A percentile compares a stretch with the other conserved stretches of the same genome.
These are phyloP conservation scores for Caranx melampygus DNA, from an alignment of 2,113 vertebrate genomes.

Conservation along the genomic window DNA sequence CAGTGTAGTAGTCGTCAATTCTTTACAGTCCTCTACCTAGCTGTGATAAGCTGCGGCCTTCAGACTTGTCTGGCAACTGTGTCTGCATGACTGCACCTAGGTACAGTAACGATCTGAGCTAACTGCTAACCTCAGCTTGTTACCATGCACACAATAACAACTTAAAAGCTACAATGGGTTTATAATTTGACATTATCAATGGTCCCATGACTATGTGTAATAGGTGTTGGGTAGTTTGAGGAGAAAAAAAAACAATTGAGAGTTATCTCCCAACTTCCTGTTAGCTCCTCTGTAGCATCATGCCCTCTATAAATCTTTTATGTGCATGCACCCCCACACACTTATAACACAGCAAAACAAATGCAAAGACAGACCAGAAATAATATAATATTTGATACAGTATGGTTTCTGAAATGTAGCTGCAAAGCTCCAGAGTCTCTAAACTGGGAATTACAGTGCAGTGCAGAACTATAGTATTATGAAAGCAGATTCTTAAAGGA, in stretches of 20 bases:
- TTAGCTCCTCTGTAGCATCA: neutral
- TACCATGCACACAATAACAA: conserved; percentile 2
- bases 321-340: neutral
- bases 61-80: neutral
- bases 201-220: no score
- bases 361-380: conserved; percentile 13
- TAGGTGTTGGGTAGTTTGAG: no score
- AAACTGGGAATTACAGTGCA: neutral
- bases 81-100: neutral
- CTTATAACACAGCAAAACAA: neutral
- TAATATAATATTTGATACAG: neutral
- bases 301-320: neutral
- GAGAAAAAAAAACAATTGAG: no score
- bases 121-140: conserved; percentile 12
- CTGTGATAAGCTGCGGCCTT: conserved; percentile 1
- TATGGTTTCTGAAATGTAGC: conserved; percentile 19
- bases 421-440: neutral
- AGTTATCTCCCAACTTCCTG: no score
- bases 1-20: conserved; percentile 29
- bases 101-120: neutral
- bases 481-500: neutral
- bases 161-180: neutral
- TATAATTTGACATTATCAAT: neutral
- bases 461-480: neutral
- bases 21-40: conserved; percentile 31